Evolutionary conservation across 2,113 vertebrate genomes (phyloP).

Genomic region (Haemorhous mexicanus): DNA sequence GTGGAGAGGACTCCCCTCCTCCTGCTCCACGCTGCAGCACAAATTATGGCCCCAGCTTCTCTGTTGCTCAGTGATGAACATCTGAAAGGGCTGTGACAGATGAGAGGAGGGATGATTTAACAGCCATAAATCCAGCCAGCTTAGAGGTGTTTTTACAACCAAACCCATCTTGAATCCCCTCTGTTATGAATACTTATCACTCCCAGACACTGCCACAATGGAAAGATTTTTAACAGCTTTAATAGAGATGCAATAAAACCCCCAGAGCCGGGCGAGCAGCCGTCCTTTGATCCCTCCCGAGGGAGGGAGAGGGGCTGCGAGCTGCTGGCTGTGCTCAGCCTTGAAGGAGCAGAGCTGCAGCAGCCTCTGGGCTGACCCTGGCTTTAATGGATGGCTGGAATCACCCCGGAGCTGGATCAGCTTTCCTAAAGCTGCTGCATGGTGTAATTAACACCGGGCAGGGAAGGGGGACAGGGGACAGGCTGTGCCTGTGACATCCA

Average conservation of each 20-base stretch:
- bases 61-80: background rate
- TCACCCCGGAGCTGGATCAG: background rate
- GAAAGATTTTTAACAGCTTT: slow-evolving; percentile 24
- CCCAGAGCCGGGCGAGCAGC: background rate
- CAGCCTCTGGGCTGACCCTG: background rate
- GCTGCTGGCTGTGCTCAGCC: fast-evolving
- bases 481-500: fast-evolving
- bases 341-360: background rate
- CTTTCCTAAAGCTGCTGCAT: fast-evolving
- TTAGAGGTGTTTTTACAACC: slow-evolving; percentile 54
- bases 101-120: slow-evolving; percentile 38
- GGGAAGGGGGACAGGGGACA: background rate
- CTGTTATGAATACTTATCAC: slow-evolving; percentile 38
- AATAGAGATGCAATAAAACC: background rate
- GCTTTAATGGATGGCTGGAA: background rate
- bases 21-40: background rate
- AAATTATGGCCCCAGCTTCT: background rate
- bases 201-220: slow-evolving; percentile 15
- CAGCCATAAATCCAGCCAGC: slow-evolving; percentile 50
- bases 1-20: background rate
- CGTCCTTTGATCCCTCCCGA: background rate
- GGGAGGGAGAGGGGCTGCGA: background rate
- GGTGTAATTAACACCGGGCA: background rate
- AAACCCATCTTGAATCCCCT: slow-evolving; percentile 27
- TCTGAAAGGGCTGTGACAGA: slow-evolving; percentile 21